phyloP scores from a whole-genome alignment of 2,888 invertebrate genomes.

The Orchestes rusci region DNA sequence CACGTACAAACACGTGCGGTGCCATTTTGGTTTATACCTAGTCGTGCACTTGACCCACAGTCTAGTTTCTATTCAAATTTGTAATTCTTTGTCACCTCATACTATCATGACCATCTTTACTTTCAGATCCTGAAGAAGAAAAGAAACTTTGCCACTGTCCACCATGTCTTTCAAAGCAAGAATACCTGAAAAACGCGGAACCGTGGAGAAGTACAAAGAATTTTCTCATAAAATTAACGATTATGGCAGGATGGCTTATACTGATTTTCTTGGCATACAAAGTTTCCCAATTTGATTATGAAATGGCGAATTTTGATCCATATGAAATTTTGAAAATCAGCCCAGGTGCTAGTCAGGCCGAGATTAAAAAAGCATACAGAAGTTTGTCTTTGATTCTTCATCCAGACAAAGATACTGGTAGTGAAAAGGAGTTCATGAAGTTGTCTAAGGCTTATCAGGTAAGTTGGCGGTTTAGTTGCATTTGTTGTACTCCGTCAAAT shows the following conservation, averaged over 20 bases:
- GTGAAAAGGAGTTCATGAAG: slow-evolving; percentile 96
- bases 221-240: slow-evolving; percentile 67
- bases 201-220: slow-evolving; percentile 83
- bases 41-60: no score
- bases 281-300: slow-evolving; percentile 95
- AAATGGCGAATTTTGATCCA: slow-evolving; percentile 98
- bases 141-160: slow-evolving; percentile 84
- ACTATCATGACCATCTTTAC: background rate
- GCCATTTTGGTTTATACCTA: no score
- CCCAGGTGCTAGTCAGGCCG: slow-evolving; percentile 74
- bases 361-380: slow-evolving; percentile 94
- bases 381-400: slow-evolving; percentile 89
- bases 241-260: slow-evolving; percentile 76
- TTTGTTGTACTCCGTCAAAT: no score
- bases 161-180: slow-evolving; percentile 77
- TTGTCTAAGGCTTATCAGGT: slow-evolving; percentile 90
- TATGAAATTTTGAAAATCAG: slow-evolving; percentile 92
- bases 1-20: no score
- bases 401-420: slow-evolving; percentile 96
- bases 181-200: slow-evolving; percentile 73
- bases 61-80: no score
- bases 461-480: no score
- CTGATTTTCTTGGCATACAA: slow-evolving; percentile 79
- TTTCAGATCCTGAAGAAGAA: slow-evolving; percentile 66
- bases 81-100: no score